Evolutionary conservation across 2,797 vertebrate species (phyloP), one percentile per base, ranked within the genome.

Genomic region (Enteromius mattozi): DNA sequence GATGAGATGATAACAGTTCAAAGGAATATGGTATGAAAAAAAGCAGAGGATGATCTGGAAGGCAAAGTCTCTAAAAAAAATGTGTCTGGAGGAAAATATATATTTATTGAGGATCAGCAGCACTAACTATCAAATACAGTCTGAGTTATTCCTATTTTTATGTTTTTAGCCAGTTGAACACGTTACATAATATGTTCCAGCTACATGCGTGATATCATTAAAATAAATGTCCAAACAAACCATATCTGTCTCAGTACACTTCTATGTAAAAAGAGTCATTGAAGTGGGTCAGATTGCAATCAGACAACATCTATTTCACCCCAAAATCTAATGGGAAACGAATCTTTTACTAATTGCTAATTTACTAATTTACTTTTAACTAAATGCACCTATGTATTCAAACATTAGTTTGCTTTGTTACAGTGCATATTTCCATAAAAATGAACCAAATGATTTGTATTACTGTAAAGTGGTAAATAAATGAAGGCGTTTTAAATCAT

Each of bases 1-100:
- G 68, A 35, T 3, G 87, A 77, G 82, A 63, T 2, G 49, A 91
- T 88, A 89, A 89, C 77, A 86, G 65, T 87, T 91, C 45, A 89
- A 87, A 87, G 86, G 77, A 76, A 59, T 87, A 71, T 79, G 76
- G 83, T 45, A 6, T 42, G 2, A 56, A 85, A 71, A 82, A 92
- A 81, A 71, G 7, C 70, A 16, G 59, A 90, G 16, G 75, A 70
- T 82, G 37, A 71, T 59, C 68, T 87, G 85, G 30, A 61, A 82
- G n/a, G 85, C 76, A 59, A 68, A 76, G 86, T 85, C 90, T 88
- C 37, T 75, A 27, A 82, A 66, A 70, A 85, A 40, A 86, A 88
- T 42, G 83, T 27, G 13, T 40, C 27, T 49, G 4, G 17, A 30
- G 33, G 30, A 24, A 71, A n/a, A 19, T 9, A 33, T 17, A 19